Evolutionary conservation across 2,888 invertebrate species (phyloP), one percentile per base, ranked within the genome.

Genomic region (Harpalus rufipes): DNA sequence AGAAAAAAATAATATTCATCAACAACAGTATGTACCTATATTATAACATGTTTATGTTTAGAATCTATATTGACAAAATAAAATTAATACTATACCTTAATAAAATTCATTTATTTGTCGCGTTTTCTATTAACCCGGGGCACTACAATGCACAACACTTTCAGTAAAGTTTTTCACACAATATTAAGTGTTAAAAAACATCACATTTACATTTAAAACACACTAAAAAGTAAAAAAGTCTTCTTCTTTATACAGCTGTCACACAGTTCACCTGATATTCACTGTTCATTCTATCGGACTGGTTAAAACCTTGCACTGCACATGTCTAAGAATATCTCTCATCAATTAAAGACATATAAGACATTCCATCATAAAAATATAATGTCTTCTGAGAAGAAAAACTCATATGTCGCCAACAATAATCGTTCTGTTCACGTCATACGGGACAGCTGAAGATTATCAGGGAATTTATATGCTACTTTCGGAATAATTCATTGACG

Each of bases 331-430:
- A 51, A 51, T 51, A 12, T 12, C 44, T 51, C 44, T 51, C 44
- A 51, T 51, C 44, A 51, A 51, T 51, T 51, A 51, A 51, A 51
- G 44, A 51, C 44, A 51, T 51, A 51, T 51, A 51, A 51, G 58
- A 85, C 58, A 51, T 79, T 68, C 58, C 82, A 72, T 41, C 80
- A 86, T 86, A 86, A 85, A 76, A 81, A 78, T 81, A 79, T 56
- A 59, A 51, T 59, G 44, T 51, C 44, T 51, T 51, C 44, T 8
- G 10, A 12, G 44, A 51, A 51, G 8, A 51, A 51, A 51, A 51
- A 51, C 44, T 51, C 44, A 51, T 32, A 32, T 51, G 44, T 51
- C 44, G 44, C 44, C 44, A 51, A 51, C 44, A 51, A 51, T 51
- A 51, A 51, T 51, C 44, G 44, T 51, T 51, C 44, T 39, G n/a